Base-by-base conservation (phyloP, 2,797 vertebrate species). In the Malurus leucopterus region DNA sequence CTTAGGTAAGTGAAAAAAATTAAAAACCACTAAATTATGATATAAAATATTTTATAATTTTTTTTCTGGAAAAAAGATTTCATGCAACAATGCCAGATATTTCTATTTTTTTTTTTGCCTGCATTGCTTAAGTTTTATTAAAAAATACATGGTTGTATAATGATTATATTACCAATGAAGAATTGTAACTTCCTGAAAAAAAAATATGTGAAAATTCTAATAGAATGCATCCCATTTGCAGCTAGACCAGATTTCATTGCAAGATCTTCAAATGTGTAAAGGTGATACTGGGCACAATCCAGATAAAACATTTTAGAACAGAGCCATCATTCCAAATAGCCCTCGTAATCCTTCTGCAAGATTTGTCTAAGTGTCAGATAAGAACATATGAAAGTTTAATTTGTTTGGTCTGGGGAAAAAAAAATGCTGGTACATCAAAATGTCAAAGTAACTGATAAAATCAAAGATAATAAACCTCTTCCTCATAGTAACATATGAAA, bases 351-450 rank as follows among this genome's bases (percentile, higher is more conserved):
- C 49, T 85, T 89, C 77, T 50, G 11, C 59, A 86, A 81, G 73
- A 84, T 81, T 81, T 84, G 58, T 89, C 27, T 75, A 49, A 44
- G 29, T n/a, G 73, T 58, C 41, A 81, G 70, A 61, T 46, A 72
- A 67, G 38, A 78, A 49, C 49, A 67, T 46, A 47, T 5, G 5
- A 65, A 82, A 53, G 8, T 89, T 73, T 84, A 50, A 82, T 57
- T 84, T 88, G 27, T 83, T 92, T 73, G 38, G 41, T 72, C 67
- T 81, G 53, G n/a, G 8, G 9, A 74, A 94, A 82, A 94, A 82
- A 74, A 67, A 85, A 30, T 38, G 40, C 58, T 84, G 57, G 32
- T 50, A 38, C 57, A 63, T 87, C 71, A 85, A 87, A 92, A 85
- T 44, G 47, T 77, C 89, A 62, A 38, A 26, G 16, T 80, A 87